Evolutionary conservation across 1,140 invertebrate genomes (phyloP), one percentile per base, ranked within the genome.

Genomic region (Adoxophyes honmai): DNA sequence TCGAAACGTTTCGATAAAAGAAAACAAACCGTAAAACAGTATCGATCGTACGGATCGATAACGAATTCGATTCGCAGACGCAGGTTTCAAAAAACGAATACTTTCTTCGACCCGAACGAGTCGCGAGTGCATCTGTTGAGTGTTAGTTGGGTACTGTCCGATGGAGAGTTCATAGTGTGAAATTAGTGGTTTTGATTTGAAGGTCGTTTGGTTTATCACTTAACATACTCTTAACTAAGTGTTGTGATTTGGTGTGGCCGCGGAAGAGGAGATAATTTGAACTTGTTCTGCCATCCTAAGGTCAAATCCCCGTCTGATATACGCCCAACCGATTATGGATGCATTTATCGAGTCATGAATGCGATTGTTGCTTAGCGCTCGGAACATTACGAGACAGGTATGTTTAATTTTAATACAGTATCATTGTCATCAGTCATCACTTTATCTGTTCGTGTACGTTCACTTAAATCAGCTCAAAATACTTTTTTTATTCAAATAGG

Each of bases 281-380:
- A 73, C 68, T 73, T 70, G 63, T 57, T 51, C 54, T 34, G 53
- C 59, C 57, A 18, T 57, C 70, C 63, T 64, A 62, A 73, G 68
- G 65, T 65, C 65, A 65, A 68, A 59, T 21, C 61, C 38, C 51
- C 55, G 15, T 55, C 54, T 34, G 61, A 55, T 64, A 57, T 15
- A 57, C 34, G 16, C 34, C 21, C 33, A 18, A 28, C 13, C 8
- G 56, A 15, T 60, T 48, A 33, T 48, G 42, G 42, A 48, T 48
- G 39, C 16, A 48, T 38, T 13, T 11, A 38, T 48, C 42, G 5
- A 48, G 16, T 48, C 16, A 33, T 18, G 42, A 11, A 33, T 48
- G 28, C 42, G 42, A n/a, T 21, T 21, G 42, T 48, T 11, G 18
- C 21, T 28, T 2, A 28, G 21, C 21, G 6, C 2, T 28, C 21